Evolutionary conservation across 2,113 vertebrate species (phyloP).

Genomic region (Pseudorectes ferrugineus): DNA sequence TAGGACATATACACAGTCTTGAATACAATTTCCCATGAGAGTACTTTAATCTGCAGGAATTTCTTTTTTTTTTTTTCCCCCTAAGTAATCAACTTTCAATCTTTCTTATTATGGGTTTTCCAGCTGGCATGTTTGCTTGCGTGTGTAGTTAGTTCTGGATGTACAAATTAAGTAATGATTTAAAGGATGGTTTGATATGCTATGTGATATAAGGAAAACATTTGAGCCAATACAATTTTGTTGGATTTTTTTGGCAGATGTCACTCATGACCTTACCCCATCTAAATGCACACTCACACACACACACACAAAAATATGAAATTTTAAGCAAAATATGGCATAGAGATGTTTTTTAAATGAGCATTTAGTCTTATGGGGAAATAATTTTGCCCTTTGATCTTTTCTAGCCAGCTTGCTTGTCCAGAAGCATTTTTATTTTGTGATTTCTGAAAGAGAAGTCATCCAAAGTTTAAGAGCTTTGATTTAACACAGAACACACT

Average conservation of each 20-base stretch:
- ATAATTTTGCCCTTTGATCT: neutral
- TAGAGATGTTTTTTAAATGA: accelerated
- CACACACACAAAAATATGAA: accelerated
- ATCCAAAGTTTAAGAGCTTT: neutral
- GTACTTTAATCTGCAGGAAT: neutral
- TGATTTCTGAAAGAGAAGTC: neutral
- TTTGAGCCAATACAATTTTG: neutral
- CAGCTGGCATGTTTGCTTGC: neutral
- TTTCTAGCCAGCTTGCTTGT: neutral
- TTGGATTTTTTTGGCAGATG: accelerated
- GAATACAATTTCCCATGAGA: neutral
- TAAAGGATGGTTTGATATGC: neutral
- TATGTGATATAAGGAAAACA: neutral
- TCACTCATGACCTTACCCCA: neutral
- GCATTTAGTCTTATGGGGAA: accelerated
- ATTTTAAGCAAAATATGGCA: neutral
- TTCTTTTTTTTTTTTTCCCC: too few species aligned
- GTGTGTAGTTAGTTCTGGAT: neutral
- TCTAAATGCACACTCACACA: neutral
- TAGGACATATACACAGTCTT: neutral
- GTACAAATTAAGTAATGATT: neutral
- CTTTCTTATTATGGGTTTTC: neutral
- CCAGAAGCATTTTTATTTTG: neutral
- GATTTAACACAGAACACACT: neutral
- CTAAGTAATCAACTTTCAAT: neutral